Evolutionary conservation across 2,888 invertebrate species (phyloP).

Genomic region (Boloria euphrosyne): DNA sequence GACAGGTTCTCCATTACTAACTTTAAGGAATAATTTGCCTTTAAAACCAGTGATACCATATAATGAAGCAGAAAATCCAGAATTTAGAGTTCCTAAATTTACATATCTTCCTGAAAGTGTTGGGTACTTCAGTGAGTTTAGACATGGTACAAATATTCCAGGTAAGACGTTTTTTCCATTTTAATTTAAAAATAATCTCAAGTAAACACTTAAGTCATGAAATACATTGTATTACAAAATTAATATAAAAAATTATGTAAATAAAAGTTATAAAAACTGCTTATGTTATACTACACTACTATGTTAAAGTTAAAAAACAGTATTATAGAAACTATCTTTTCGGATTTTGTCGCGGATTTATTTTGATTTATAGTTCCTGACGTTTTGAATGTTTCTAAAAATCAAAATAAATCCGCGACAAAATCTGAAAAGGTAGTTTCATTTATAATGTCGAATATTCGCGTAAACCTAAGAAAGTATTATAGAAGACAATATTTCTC

Average conservation of each 20-base stretch:
- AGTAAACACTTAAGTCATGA: neutral
- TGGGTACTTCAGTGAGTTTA: conserved; percentile 80
- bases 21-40: conserved; percentile 87
- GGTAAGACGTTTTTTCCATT: conserved; percentile 67
- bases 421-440: no score
- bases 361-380: no score
- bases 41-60: conserved; percentile 84
- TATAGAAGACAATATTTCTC: neutral
- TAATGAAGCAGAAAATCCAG: conserved; percentile 80
- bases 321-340: no score
- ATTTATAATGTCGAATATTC: no score
- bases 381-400: no score
- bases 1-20: conserved; percentile 83
- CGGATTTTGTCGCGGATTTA: no score
- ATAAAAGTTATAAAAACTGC: no score
- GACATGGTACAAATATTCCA: conserved; percentile 89
- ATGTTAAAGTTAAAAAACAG: neutral
- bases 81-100: conserved; percentile 82
- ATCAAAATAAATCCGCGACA: no score
- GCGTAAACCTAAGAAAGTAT: no score
- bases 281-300: no score
- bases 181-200: neutral
- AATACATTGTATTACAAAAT: neutral
- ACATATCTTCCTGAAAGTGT: conserved; percentile 83
- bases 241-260: no score